Evolutionary conservation across 2,888 invertebrate genomes (phyloP).

Genomic region (Pachydiplax longipennis): DNA sequence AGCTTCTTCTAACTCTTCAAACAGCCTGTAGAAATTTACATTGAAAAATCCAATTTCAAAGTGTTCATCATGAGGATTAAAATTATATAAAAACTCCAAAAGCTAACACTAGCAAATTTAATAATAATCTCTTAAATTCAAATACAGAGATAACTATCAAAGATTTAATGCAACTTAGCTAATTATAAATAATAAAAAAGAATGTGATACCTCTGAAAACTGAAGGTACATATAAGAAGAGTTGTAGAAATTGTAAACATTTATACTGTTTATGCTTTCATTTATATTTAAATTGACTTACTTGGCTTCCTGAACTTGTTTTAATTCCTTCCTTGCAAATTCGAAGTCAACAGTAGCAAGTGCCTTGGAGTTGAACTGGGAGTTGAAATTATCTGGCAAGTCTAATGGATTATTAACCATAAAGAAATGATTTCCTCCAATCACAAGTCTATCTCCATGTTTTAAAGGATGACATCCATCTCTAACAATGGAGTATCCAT

Average conservation of each 20-base stretch:
- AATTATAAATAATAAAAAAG: too few relatives aligned
- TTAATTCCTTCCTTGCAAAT: conserved; percentile 65
- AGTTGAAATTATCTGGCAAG: neutral
- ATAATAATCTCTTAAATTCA: too few relatives aligned
- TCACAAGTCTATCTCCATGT: conserved; percentile 66
- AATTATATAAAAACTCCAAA: too few relatives aligned
- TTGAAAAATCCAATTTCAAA: neutral
- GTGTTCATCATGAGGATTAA: neutral
- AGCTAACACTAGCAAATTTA: too few relatives aligned
- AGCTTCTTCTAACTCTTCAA: conserved; percentile 58
- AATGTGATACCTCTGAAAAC: too few relatives aligned
- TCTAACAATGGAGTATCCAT: conserved; percentile 62
- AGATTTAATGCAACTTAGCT: too few relatives aligned
- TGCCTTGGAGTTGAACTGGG: conserved; percentile 52
- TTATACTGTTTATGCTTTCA: too few relatives aligned
- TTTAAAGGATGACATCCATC: conserved; percentile 57
- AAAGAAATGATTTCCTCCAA: conserved; percentile 67
- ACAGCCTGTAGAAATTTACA: conserved; percentile 52
- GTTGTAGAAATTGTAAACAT: too few relatives aligned
- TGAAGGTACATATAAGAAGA: too few relatives aligned
- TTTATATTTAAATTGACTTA: conserved; percentile 56
- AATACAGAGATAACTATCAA: too few relatives aligned
- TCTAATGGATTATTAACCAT: conserved; percentile 63
- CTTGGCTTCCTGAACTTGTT: conserved; percentile 62
- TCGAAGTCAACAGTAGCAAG: conserved; percentile 61